phyloP scores from a whole-genome alignment of 1,140 invertebrate species.

The Watersipora subatra region DNA sequence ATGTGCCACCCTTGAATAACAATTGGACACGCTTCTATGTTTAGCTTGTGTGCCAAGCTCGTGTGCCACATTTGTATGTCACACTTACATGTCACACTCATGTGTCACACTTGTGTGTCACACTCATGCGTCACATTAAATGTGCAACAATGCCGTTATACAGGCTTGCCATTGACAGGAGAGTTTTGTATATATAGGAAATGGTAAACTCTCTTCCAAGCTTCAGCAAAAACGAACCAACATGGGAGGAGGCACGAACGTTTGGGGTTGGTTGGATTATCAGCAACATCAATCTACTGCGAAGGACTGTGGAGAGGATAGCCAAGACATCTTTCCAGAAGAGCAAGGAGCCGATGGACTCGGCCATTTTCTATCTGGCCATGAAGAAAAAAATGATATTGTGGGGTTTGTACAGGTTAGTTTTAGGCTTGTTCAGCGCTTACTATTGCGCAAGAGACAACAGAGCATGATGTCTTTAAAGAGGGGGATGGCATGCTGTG shows the following conservation, averaged over 20 bases:
- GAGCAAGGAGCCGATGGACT: slow-evolving; percentile 85
- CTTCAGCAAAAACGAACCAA: slow-evolving; percentile 49
- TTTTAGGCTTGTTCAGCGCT: background rate
- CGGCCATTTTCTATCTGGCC: slow-evolving; percentile 90
- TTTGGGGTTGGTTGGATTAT: slow-evolving; percentile 95
- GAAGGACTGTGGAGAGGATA: slow-evolving; percentile 75
- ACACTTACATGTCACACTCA: too few relatives aligned
- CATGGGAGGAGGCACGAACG: slow-evolving; percentile 82
- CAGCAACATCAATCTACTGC: slow-evolving; percentile 65
- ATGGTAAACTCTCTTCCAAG: slow-evolving; percentile 74
- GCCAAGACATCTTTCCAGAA: slow-evolving; percentile 79
- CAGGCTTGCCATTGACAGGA: too few relatives aligned
- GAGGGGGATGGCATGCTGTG: too few relatives aligned
- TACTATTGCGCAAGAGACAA: too few relatives aligned
- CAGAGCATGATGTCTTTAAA: too few relatives aligned
- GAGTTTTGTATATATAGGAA: slow-evolving; percentile 23
- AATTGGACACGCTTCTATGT: too few relatives aligned
- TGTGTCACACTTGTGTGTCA: too few relatives aligned
- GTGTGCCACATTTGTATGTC: too few relatives aligned
- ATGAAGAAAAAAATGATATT: slow-evolving; percentile 96
- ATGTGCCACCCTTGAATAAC: too few relatives aligned
- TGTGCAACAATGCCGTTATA: too few relatives aligned
- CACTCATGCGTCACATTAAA: too few relatives aligned
- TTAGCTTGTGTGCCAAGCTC: too few relatives aligned
- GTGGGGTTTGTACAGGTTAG: slow-evolving; percentile 79